A percentile compares a stretch with the other conserved stretches of the same genome.
phyloP scores from a whole-genome alignment of 2,113 vertebrate species.

The Elanoides forficatus region DNA sequence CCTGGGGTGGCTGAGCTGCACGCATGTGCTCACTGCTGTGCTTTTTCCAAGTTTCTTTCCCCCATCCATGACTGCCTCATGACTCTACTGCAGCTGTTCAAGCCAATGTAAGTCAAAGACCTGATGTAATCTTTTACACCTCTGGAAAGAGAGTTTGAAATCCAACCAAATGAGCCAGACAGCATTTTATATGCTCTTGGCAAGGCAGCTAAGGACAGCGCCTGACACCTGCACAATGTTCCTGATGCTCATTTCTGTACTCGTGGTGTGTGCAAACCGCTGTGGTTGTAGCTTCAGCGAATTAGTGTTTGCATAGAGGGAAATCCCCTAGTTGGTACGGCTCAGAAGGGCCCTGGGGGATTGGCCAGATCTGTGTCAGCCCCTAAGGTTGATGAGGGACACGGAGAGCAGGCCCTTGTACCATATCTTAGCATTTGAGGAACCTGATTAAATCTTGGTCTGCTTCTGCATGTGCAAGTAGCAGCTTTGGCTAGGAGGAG shows the following conservation, averaged over 20 bases:
- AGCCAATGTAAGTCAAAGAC: not conserved
- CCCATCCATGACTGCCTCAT: not conserved
- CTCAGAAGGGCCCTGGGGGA: not conserved
- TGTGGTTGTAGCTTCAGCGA: not conserved
- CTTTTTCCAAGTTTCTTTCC: not conserved
- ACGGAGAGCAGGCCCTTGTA: not conserved
- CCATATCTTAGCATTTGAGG: not conserved
- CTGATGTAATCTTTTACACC: not conserved
- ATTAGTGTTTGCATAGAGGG: not conserved
- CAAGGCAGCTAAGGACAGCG: not conserved
- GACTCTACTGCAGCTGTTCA: not conserved
- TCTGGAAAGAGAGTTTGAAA: not conserved
- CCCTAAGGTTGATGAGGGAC: not conserved
- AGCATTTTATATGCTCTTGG: not conserved
- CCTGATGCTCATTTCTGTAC: not conserved
- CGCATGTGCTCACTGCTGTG: not conserved
- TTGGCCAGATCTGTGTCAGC: not conserved
- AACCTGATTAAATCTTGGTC: not conserved
- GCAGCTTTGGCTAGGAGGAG: not conserved
- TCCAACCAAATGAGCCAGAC: not conserved
- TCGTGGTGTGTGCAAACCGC: accelerated
- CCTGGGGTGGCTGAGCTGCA: not conserved
- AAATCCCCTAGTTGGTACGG: not conserved
- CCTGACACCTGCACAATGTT: not conserved
- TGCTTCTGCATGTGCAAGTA: not conserved